Percentiles rank a stretch among this genome's conserved stretches.
These are phyloP conservation scores for Pteronotus mesoamericanus DNA, from an alignment of 2,797 vertebrate species.

Conservation along the genomic window DNA sequence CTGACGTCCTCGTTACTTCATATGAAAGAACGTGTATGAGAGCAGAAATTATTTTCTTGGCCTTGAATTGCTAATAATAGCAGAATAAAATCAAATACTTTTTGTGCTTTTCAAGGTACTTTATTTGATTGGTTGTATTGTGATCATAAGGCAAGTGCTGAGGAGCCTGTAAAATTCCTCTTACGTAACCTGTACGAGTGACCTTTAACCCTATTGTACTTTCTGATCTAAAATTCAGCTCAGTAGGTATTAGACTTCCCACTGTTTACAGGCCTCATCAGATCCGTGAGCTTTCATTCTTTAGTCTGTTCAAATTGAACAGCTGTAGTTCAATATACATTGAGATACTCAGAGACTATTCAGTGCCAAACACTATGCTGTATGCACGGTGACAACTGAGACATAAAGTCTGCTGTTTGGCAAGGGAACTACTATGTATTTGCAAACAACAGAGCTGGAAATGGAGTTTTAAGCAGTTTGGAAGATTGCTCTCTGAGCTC, in stretches of 20 bases:
- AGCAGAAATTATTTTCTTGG: background rate
- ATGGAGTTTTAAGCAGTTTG: background rate
- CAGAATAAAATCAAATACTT: background rate
- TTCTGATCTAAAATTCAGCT: background rate
- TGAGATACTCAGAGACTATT: background rate
- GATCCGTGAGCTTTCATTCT: background rate
- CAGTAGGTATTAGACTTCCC: background rate
- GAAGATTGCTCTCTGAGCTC: background rate
- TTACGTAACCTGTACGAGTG: rapidly evolving
- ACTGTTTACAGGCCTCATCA: background rate
- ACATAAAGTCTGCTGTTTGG: background rate
- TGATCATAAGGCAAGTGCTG: background rate
- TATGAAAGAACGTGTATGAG: background rate
- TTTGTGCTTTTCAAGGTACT: background rate
- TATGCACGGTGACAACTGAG: background rate
- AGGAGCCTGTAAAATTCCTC: background rate
- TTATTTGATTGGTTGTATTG: background rate
- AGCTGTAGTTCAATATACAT: background rate
- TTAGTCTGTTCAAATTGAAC: background rate
- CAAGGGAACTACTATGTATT: background rate
- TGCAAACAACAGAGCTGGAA: background rate
- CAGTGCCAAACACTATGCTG: background rate
- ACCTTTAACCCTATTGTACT: background rate
- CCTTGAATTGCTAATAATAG: background rate
- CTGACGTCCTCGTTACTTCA: background rate